Conservation (phyloP, 2,888 invertebrate species). For the Dioctria linearis region DNA sequence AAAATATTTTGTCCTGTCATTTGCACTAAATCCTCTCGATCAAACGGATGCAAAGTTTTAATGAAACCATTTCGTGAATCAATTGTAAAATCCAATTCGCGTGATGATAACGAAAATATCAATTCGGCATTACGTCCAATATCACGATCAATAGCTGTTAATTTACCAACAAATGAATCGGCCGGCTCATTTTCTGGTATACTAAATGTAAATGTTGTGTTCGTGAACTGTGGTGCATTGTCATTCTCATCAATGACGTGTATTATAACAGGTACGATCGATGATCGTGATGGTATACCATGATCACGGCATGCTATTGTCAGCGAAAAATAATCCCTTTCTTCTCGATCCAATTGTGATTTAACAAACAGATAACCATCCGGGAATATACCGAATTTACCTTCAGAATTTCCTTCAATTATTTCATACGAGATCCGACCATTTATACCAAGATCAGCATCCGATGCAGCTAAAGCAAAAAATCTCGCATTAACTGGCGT, state of each 20-base stretch:
- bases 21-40: conserved; percentile 88
- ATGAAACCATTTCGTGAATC: conserved; percentile 93
- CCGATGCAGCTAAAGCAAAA: conserved; percentile 91
- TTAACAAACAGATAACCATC: conserved; percentile 94
- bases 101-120: conserved; percentile 83
- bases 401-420: conserved; percentile 87
- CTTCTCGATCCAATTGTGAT: conserved; percentile 89
- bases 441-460: conserved; percentile 88
- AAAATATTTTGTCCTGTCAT: conserved; percentile 84
- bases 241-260: conserved; percentile 98
- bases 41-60: conserved; percentile 87
- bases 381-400: conserved; percentile 94
- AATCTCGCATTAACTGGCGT: conserved; percentile 92
- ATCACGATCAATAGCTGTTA: conserved; percentile 91
- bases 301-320: conserved; percentile 88
- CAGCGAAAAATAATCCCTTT: conserved; percentile 91
- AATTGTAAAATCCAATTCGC: conserved; percentile 87
- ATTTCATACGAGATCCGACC: conserved; percentile 87
- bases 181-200: conserved; percentile 90
- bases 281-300: conserved; percentile 83
- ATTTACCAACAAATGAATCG: conserved; percentile 92
- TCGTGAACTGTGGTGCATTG: conserved; percentile 92
- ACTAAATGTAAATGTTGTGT: conserved; percentile 91
- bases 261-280: conserved; percentile 91
- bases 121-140: conserved; percentile 93